Evolutionary conservation across 2,888 invertebrate genomes (phyloP), one percentile per base, ranked within the genome.

Genomic region (Hirtodrosophila alboralis): DNA sequence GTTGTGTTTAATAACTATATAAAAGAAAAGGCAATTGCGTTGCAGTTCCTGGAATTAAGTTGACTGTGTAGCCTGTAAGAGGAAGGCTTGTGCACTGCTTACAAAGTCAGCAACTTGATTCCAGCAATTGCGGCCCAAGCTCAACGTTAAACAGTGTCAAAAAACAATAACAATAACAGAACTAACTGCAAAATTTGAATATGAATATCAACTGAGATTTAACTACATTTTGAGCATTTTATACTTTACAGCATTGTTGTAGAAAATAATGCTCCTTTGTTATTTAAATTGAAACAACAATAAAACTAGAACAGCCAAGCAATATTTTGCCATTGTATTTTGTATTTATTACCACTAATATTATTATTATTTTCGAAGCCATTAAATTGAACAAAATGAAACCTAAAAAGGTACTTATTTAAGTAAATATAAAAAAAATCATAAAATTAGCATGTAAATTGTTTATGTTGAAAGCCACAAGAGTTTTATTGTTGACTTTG

Each of bases 21-120:
- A n/a, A n/a, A n/a, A n/a, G n/a, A 8, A 45, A 47, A 43, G 45
- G 51, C 57, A 49, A 52, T 81, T 89, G 84, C 79, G 85, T 88
- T 89, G 88, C 90, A 87, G 87, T 90, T 89, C 90, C 90, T 90
- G 90, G 90, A 90, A 90, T 90, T 88, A 89, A 90, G 90, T 90
- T 90, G 90, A 90, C 90, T 90, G 90, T 90, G 89, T 90, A 86
- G 90, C 90, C 90, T 85, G 86, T 73, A 67, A 61, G 78, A 66
- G 83, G 81, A 79, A 65, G 86, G 87, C 88, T 86, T 89, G 78
- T 76, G 88, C 77, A 86, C 68, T 81, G 84, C 79, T 79, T 66
- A 68, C 70, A 65, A 90, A 90, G 90, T 90, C 90, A 90, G 90
- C 90, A 90, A 90, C 90, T 90, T 90, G 90, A 90, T 90, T 90